Evolutionary conservation across 1,140 invertebrate species (phyloP).

Genomic region (Hypsibius dujardini): DNA sequence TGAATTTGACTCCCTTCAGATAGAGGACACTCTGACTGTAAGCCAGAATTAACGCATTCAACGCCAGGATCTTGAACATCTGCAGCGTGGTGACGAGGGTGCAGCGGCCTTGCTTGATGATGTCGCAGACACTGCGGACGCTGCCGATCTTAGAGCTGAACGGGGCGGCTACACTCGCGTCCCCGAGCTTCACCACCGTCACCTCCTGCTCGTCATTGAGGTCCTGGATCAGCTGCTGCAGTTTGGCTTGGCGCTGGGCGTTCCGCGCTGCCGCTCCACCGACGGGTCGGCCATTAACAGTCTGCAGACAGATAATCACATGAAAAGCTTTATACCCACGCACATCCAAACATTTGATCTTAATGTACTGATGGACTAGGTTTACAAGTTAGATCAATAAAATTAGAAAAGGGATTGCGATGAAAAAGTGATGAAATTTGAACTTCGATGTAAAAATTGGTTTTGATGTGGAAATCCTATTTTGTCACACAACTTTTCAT

Average conservation of each 20-base stretch:
- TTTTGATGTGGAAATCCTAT: too few relatives aligned
- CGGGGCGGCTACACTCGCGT: slow-evolving; percentile 95
- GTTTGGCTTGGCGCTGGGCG: slow-evolving; percentile 34
- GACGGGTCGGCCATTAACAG: too few relatives aligned
- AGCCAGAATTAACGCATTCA: slow-evolving; percentile 93
- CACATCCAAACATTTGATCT: too few relatives aligned
- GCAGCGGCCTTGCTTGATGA: slow-evolving; percentile 96
- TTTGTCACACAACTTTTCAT: too few relatives aligned
- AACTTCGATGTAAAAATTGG: too few relatives aligned
- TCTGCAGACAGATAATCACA: too few relatives aligned
- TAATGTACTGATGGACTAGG: too few relatives aligned
- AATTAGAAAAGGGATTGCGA: too few relatives aligned
- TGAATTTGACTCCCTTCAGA: slow-evolving; percentile 92
- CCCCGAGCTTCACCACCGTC: slow-evolving; percentile 78
- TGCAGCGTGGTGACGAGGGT: slow-evolving; percentile 95
- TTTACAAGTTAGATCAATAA: too few relatives aligned
- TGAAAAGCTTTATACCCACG: too few relatives aligned
- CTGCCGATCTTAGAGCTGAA: slow-evolving; percentile 95
- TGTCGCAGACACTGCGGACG: slow-evolving; percentile 89
- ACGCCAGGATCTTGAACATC: slow-evolving; percentile 98
- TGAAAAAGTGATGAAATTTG: too few relatives aligned
- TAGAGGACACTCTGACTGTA: slow-evolving; percentile 98
- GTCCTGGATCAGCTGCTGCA: slow-evolving; percentile 66
- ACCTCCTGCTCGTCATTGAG: slow-evolving; percentile 74
- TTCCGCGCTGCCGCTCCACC: neutral